Conservation (phyloP, 1,140 invertebrate genomes). For the Eupeodes corollae region DNA sequence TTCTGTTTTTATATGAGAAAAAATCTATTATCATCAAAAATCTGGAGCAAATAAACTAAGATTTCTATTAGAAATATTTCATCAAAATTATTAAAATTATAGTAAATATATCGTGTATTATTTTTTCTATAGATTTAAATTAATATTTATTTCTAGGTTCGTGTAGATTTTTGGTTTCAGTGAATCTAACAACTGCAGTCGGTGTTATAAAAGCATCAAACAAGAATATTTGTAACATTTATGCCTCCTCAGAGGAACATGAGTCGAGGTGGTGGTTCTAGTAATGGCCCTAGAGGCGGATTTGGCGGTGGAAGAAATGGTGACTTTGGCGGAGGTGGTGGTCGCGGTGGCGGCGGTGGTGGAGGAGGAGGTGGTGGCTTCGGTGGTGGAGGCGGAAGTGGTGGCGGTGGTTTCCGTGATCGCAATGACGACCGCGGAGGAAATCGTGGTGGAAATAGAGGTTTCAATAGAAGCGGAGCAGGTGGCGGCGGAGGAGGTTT, state of each 20-base stretch:
- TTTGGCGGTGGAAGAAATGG: constrained; percentile 9
- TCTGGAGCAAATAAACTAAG: neutral
- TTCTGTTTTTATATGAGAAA: neutral
- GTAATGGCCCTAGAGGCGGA: constrained; percentile 22
- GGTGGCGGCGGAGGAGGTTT: constrained; percentile 4
- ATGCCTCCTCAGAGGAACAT: too few species aligned
- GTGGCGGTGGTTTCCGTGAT: neutral
- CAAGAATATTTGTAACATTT: neutral
- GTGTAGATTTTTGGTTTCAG: neutral
- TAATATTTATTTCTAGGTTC: too few species aligned
- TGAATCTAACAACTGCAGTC: neutral
- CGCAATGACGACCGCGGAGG: constrained; percentile 3
- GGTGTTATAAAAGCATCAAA: constrained; percentile 4
- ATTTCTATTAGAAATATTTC: neutral
- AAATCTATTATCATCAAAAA: neutral
- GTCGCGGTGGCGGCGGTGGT: constrained; percentile 2
- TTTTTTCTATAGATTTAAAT: too few species aligned
- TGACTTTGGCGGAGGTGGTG: neutral
- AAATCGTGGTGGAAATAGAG: constrained; percentile 7
- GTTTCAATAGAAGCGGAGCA: constrained; percentile 1
- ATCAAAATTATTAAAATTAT: neutral
- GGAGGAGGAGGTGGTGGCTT: constrained; percentile 10
- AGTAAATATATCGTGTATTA: too few species aligned
- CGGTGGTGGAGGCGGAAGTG: constrained; percentile 1
- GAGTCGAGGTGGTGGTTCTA: constrained; percentile 3